phyloP scores from a whole-genome alignment of 2,113 vertebrate species.

The Elachura formosa region DNA sequence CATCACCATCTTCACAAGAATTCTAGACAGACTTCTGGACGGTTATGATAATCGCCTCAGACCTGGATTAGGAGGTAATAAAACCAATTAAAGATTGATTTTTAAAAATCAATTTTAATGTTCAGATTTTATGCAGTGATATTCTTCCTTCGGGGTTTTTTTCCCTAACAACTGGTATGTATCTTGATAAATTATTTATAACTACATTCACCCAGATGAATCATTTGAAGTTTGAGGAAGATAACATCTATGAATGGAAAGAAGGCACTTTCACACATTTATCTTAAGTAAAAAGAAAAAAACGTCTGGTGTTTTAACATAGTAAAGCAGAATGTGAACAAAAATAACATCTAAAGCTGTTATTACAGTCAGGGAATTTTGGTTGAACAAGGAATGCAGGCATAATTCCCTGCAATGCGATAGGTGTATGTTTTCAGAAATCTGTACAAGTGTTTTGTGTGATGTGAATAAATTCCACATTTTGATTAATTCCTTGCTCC shows the following conservation, averaged over 20 bases:
- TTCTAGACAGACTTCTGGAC: constrained; percentile 97
- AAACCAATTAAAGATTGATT: constrained; percentile 26
- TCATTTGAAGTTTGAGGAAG: constrained; percentile 42
- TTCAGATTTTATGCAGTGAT: constrained; percentile 28
- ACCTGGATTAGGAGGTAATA: constrained; percentile 96
- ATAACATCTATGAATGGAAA: constrained; percentile 55
- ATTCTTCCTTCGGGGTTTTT: background rate
- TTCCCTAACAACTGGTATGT: background rate
- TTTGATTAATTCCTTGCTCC: background rate
- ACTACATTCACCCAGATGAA: constrained; percentile 20
- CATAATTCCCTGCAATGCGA: constrained; percentile 9
- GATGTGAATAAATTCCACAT: background rate
- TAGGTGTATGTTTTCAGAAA: background rate
- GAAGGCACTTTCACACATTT: constrained; percentile 43
- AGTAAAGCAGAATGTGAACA: constrained; percentile 16
- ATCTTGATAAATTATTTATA: constrained; percentile 54
- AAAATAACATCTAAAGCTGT: constrained; percentile 15
- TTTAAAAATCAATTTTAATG: background rate
- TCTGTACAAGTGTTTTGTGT: background rate
- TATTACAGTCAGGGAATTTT: constrained; percentile 20
- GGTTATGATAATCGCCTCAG: constrained; percentile 98
- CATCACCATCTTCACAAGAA: constrained; percentile 97
- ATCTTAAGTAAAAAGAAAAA: constrained; percentile 22
- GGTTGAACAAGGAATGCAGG: background rate
- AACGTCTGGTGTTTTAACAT: background rate